A percentile compares a stretch with the other conserved stretches of the same genome.
Conservation (phyloP, 2,113 vertebrate species). For the Ochotona curzoniae region DNA sequence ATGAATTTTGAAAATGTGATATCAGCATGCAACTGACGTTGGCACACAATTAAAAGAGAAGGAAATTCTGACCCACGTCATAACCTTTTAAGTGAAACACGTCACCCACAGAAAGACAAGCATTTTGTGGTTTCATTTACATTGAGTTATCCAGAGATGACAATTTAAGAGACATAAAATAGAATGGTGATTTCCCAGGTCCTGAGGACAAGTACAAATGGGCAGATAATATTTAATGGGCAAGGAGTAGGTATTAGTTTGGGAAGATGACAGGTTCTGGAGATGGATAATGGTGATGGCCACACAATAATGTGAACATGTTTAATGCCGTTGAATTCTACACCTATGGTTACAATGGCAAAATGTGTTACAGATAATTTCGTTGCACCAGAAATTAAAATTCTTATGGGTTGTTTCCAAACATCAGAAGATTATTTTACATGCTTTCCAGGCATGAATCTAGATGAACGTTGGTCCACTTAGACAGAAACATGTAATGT, state of each 20-base stretch:
- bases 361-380: background rate
- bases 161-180: background rate
- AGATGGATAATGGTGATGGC: background rate
- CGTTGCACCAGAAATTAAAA: background rate
- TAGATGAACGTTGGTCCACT: background rate
- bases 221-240: background rate
- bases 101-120: background rate
- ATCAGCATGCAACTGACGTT: background rate
- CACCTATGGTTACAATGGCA: background rate
- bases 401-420: background rate
- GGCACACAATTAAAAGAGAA: background rate
- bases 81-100: background rate
- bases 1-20: no score
- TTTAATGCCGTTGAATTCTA: background rate
- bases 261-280: background rate
- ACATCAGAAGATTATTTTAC: background rate
- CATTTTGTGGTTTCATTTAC: background rate
- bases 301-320: no score
- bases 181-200: background rate
- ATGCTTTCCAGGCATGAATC: background rate
- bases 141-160: background rate
- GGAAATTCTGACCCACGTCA: background rate
- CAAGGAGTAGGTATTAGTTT: background rate
- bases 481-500: background rate
- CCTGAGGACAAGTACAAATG: background rate